A percentile compares a stretch with the other conserved stretches of the same genome.
Conservation (phyloP, 2,888 invertebrate species). For the Drosophila affinis region DNA sequence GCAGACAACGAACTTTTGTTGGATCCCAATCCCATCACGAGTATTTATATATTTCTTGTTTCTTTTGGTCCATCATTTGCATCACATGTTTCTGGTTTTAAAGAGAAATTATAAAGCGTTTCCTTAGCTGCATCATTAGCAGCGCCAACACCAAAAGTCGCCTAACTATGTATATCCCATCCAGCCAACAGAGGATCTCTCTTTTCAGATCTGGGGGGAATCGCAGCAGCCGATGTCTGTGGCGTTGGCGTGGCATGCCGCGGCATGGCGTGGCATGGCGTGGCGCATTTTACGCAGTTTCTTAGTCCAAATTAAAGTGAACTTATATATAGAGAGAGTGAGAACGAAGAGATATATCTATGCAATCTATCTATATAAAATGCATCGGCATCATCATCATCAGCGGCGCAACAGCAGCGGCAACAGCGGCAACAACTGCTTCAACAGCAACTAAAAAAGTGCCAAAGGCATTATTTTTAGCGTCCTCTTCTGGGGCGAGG, state of each 20-base stretch:
- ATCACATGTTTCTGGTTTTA: constrained; percentile 73
- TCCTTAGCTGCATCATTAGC: constrained; percentile 83
- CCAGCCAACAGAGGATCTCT: constrained; percentile 27
- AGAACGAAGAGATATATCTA: constrained; percentile 52
- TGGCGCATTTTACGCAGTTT: constrained; percentile 77
- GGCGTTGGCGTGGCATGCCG: constrained; percentile 48
- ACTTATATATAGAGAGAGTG: constrained; percentile 34
- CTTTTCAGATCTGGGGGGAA: background rate
- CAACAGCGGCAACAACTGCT: constrained; percentile 16
- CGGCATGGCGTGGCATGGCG: constrained; percentile 73
- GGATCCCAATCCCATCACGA: constrained; percentile 3
- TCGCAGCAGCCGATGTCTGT: background rate
- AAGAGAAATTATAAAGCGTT: constrained; percentile 83
- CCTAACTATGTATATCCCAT: constrained; percentile 71
- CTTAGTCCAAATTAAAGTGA: constrained; percentile 68
- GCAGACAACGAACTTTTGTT: constrained; percentile 60
- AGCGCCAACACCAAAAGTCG: constrained; percentile 82
- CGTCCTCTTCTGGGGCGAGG: constrained; percentile 55
- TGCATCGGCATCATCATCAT: constrained; percentile 61
- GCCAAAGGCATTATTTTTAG: constrained; percentile 71
- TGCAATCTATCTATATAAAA: constrained; percentile 70
- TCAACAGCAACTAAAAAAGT: constrained; percentile 62
- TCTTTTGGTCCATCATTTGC: constrained; percentile 47
- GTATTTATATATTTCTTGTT: constrained; percentile 47
- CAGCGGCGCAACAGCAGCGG: constrained; percentile 5